These are phyloP conservation scores for Atta colombica DNA, from an alignment of 1,140 invertebrate genomes.

Conservation along the genomic window DNA sequence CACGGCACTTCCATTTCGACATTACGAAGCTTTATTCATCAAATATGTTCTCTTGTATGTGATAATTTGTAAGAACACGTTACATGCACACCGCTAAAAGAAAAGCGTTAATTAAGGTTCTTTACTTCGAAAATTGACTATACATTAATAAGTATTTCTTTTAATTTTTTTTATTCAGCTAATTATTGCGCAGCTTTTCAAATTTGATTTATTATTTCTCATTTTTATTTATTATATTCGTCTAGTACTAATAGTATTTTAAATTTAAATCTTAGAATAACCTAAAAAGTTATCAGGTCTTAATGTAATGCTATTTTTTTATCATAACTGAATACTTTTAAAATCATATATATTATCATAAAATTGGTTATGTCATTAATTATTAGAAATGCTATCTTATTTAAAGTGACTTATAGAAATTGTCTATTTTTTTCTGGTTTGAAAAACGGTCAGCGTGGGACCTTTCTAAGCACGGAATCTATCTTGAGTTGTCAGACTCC, in stretches of 20 bases:
- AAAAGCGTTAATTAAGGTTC: conserved; percentile 59
- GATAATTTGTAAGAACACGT: conserved; percentile 62
- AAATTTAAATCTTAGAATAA: not conserved
- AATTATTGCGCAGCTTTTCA: conserved; percentile 22
- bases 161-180: not conserved
- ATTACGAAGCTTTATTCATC: conserved; percentile 49
- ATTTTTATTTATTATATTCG: not conserved
- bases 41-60: conserved; percentile 29
- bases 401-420: not conserved
- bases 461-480: not conserved
- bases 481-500: not conserved
- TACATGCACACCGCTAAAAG: not conserved
- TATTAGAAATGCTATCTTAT: conserved; percentile 5
- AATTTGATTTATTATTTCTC: not conserved
- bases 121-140: not conserved
- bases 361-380: not conserved
- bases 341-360: not conserved
- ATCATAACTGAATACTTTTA: not conserved
- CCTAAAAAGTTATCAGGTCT: not conserved
- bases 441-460: not conserved
- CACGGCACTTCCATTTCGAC: conserved; percentile 69
- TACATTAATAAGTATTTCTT: not conserved
- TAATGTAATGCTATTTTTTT: not conserved
- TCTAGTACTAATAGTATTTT: not conserved
- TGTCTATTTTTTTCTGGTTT: not conserved